A percentile compares a stretch with the other conserved stretches of the same genome.
phyloP scores from a whole-genome alignment of 2,797 vertebrate genomes.

The Hoplostethus atlanticus region DNA sequence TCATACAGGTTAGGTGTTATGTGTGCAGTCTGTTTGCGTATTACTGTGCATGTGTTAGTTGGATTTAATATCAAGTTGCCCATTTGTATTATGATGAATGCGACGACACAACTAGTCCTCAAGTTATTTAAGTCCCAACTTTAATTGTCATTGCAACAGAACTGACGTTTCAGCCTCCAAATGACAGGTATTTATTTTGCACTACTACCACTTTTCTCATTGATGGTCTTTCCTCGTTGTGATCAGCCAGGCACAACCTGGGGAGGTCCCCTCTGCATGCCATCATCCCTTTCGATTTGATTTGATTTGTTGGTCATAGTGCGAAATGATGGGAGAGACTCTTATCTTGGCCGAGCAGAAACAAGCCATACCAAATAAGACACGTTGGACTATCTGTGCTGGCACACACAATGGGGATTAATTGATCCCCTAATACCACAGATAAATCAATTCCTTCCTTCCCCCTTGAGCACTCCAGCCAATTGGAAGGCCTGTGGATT shows the following conservation, averaged over 20 bases:
- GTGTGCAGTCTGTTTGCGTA: neutral
- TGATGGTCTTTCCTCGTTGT: slow-evolving; percentile 70
- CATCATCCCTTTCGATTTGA: slow-evolving; percentile 76
- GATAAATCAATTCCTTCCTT: slow-evolving; percentile 87
- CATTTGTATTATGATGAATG: slow-evolving; percentile 29
- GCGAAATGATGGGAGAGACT: slow-evolving; percentile 75
- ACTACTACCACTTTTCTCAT: slow-evolving; percentile 69
- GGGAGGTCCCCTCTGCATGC: slow-evolving; percentile 71
- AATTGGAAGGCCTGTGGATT: slow-evolving; percentile 74
- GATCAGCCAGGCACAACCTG: slow-evolving; percentile 72
- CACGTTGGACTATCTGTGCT: slow-evolving; percentile 86
- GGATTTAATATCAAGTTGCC: slow-evolving; percentile 31
- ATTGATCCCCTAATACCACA: slow-evolving; percentile 90
- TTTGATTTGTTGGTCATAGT: slow-evolving; percentile 80
- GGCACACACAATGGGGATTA: slow-evolving; percentile 90
- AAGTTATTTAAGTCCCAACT: slow-evolving; percentile 44
- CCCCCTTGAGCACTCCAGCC: slow-evolving; percentile 75
- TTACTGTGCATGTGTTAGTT: slow-evolving; percentile 3
- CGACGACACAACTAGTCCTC: slow-evolving; percentile 28
- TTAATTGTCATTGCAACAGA: slow-evolving; percentile 64
- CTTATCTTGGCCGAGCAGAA: slow-evolving; percentile 86
- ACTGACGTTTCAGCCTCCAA: slow-evolving; percentile 52
- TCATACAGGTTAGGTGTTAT: neutral
- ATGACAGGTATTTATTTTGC: slow-evolving; percentile 71
- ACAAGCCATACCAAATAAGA: slow-evolving; percentile 86